Evolutionary conservation across 2,797 vertebrate species (phyloP), one percentile per base, ranked within the genome.

Genomic region (Sebastes flavidus): DNA sequence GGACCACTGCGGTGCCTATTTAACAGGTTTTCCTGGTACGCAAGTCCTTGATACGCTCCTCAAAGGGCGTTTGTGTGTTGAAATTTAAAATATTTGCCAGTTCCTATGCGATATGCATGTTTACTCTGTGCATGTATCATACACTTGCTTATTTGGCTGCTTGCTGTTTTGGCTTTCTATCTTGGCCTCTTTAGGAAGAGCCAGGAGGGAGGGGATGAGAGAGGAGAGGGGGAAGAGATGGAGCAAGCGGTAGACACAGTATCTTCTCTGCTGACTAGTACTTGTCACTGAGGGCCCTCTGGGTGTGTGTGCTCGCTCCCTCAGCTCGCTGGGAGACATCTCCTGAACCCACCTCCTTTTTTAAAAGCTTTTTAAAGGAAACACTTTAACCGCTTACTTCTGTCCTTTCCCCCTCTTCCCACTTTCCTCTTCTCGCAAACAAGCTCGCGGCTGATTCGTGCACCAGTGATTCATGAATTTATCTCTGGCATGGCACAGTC

Each of bases 401-500:
- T 82, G 82, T 86, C 88, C 86, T 82, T 77, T 69, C 75, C 55
- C 54, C 72, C 49, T 61, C 46, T 73, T 81, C 72, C 86, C 71
- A 60, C 77, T 84, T 83, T 77, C 69, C 75, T 78, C 73, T 42
- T 71, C 78, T 78, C 61, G 68, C 65, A 88, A 52, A 84, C 87
- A 86, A 89, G 86, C 92, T 93, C 11, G 80, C 82, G 88, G 92
- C 87, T 87, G 87, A 92, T 91, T 94, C 24, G 80, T 90, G 88
- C 88, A 88, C 88, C 88, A 89, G 84, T 92, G 93, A 95, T 93
- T 95, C 93, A 94, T 94, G 91, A 93, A 92, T 91, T 94, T 86
- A 81, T 82, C 87, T 83, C 86, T 79, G 79, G 87, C 90, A 83
- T 24, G 74, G 83, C 81, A 89, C 83, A 88, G 88, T 92, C 91